Conservation (phyloP, 37 sponge, comb jelly and placozoan genomes). For the Eunapius fragilis region DNA sequence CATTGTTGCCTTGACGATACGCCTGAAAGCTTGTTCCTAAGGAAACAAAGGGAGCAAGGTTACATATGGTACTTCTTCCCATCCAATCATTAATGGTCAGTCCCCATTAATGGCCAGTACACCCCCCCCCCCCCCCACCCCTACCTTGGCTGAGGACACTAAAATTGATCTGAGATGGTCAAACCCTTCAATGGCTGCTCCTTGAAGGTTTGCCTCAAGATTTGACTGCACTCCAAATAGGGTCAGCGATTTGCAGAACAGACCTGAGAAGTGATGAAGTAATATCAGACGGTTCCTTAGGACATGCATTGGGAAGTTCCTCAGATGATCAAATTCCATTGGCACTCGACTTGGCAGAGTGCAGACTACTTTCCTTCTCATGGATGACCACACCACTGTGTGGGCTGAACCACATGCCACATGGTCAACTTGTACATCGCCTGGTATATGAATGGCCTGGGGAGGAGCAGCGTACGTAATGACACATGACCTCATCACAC, state of each 20-base stretch:
- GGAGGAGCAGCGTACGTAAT: not conserved
- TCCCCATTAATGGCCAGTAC: too few relatives aligned
- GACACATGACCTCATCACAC: too few relatives aligned
- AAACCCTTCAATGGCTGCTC: conserved; percentile 32
- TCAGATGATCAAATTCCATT: conserved; percentile 88
- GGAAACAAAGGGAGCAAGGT: not conserved
- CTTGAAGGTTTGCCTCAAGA: conserved; percentile 3
- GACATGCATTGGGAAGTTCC: conserved; percentile 44
- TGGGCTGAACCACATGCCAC: conserved; percentile 96
- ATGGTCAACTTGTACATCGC: conserved; percentile 74
- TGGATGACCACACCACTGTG: conserved; percentile 88
- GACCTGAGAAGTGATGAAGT: conserved; percentile 82
- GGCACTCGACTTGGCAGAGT: conserved; percentile 76
- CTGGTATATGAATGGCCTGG: conserved; percentile 54
- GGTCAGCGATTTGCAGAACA: conserved; percentile 75
- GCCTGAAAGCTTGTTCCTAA: conserved; percentile 88
- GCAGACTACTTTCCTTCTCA: conserved; percentile 55
- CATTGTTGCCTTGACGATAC: conserved; percentile 93
- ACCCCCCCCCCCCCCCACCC: too few relatives aligned
- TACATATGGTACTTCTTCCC: not conserved
- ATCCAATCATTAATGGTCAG: not conserved
- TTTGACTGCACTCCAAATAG: conserved; percentile 66
- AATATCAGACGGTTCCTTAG: conserved; percentile 86
- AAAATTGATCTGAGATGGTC: conserved; percentile 67
- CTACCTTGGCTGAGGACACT: conserved; percentile 77